Evolutionary conservation across 1,140 invertebrate genomes (phyloP), one percentile per base, ranked within the genome.

Genomic region (Drosophila hydei): DNA sequence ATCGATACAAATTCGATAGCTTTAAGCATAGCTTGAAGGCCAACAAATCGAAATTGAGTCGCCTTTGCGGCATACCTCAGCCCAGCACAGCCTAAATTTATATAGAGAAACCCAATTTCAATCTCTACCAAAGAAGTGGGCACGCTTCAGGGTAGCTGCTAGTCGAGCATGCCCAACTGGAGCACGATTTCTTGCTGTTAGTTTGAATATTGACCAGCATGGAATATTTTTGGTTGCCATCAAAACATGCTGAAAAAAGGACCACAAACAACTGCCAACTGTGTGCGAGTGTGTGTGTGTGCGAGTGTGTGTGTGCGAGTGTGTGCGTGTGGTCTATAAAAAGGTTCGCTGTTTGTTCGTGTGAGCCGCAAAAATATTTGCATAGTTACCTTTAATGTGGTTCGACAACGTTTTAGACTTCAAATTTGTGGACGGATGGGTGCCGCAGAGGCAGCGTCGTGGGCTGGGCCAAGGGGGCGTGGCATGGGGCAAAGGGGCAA

Each of bases 351-450:
- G 79, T 77, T 77, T 83, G 72, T 71, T 69, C 63, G 72, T 84
- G 73, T 80, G 87, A 70, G 83, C 87, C 88, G 67, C 88, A 90
- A 90, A 90, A 90, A 90, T 90, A 90, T 90, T 90, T 90, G 88
- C 88, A 90, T 90, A 90, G 88, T 90, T 90, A 90, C 88, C 88
- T 90, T 90, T 90, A 90, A 90, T 90, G 88, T 90, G 88, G 88
- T 90, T 84, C 79, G 67, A 71, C 64, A 79, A 64, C 69, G 63
- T 54, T 38, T 64, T 43, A 19, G 30, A 48, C 23, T 19, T 47
- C 9, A 38, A 54, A 18, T 40, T 14, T 45, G 33, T 23, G 19
- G 11, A 33, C 7, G 27, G 2, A 52, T 7, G 50, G 45, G 25
- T 30, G 27, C 16, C n/a, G 11, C 23, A 45, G 40, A 8, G n/a